Evolutionary conservation across 92 coral and sea anemone genomes (phyloP).

Genomic region (Zoanthus sansibaricus): DNA sequence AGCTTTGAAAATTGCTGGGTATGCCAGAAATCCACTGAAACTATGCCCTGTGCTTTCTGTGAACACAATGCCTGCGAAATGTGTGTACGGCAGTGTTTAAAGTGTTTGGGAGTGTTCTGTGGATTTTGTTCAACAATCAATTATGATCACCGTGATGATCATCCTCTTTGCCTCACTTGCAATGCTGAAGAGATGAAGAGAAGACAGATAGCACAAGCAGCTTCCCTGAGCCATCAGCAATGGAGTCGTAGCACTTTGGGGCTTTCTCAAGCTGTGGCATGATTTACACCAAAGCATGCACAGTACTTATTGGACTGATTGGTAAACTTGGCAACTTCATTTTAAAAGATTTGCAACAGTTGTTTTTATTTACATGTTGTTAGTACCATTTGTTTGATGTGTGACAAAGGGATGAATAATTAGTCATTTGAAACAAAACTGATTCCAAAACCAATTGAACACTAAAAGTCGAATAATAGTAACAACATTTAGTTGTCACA

Average conservation of each 20-base stretch:
- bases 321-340: no score
- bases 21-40: constrained; percentile 74
- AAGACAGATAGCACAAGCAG: background rate
- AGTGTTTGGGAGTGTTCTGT: constrained; percentile 90
- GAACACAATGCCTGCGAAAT: constrained; percentile 86
- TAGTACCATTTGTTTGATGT: no score
- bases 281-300: background rate
- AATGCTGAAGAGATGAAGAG: constrained; percentile 75
- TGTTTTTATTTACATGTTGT: no score
- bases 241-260: constrained; percentile 1
- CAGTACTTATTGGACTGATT: background rate
- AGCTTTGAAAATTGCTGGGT: constrained; percentile 75
- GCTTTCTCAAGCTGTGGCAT: constrained; percentile 22
- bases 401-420: no score
- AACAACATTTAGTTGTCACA: no score
- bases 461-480: no score
- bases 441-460: no score
- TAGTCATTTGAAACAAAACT: no score
- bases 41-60: constrained; percentile 88
- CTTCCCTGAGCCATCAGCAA: constrained; percentile 2
- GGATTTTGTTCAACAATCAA: constrained; percentile 84
- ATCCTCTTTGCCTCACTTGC: constrained; percentile 83
- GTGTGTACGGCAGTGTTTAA: constrained; percentile 90
- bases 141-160: constrained; percentile 79
- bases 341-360: no score